Evolutionary conservation across 1,140 invertebrate species (phyloP), one percentile per base, ranked within the genome.

Genomic region (Aphidius ervi): DNA sequence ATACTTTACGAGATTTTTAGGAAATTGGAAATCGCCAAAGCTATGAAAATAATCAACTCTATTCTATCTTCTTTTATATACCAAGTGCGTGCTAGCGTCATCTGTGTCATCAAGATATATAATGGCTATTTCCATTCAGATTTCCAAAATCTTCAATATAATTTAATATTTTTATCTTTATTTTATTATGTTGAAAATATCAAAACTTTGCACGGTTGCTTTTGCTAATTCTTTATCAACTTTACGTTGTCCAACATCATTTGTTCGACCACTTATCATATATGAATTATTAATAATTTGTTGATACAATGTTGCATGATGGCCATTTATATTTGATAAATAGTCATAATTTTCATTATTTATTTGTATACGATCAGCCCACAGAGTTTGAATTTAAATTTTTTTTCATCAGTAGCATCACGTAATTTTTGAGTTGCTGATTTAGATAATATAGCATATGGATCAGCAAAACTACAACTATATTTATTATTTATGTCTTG

Each of bases 251-350:
- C 63, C 63, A 37, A 4, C 8, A 2, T 43, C 1, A 54, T 69
- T 58, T 42, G 70, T n/a, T 4, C 85, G 85, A 50, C 80, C 83
- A 46, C 85, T 77, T 40, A 91, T 65, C 20, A 91, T 74, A 66
- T 87, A 91, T 0, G 90, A 90, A 78, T 92, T 89, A 69, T 89
- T 88, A 7, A 86, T n/a, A n/a, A n/a, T n/a, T n/a, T n/a, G n/a
- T n/a, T n/a, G n/a, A n/a, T n/a, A n/a, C n/a, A n/a, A n/a, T 73
- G 83, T 82, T n/a, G 73, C 74, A 59, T 57, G 57, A 39, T 53
- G 39, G n/a, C 6, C 7, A 41, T 41, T 2, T 48, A 10, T 57
- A 66, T 16, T 7, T n/a, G 64, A 46, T 1, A 73, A 43, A 43
- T 63, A 74, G 0, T 74, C 50, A 40, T 7, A 49, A 56, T 74